A percentile compares a stretch with the other conserved stretches of the same genome.
phyloP scores from a whole-genome alignment of 2,888 invertebrate genomes.

The Platycheirus rosarum region DNA sequence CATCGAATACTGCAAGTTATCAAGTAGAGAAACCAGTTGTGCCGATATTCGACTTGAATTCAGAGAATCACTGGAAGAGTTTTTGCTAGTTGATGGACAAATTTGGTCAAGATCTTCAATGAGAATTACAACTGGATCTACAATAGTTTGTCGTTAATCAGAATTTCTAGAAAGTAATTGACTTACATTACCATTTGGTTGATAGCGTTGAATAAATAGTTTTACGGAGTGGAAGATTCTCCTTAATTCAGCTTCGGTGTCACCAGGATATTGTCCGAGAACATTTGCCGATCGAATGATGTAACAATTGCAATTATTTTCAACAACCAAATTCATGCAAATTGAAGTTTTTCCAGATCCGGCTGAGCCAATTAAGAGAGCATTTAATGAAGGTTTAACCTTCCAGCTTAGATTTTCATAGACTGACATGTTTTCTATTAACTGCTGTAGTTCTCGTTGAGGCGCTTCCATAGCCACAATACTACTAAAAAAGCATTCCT shows the following conservation, averaged over 20 bases:
- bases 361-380: conserved; percentile 83
- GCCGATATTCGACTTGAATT: conserved; percentile 82
- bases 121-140: conserved; percentile 81
- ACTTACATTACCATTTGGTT: conserved; percentile 77
- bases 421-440: conserved; percentile 78
- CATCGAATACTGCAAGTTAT: conserved; percentile 79
- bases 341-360: conserved; percentile 85
- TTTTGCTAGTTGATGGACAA: conserved; percentile 80
- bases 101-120: conserved; percentile 83
- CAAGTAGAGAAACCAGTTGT: conserved; percentile 83
- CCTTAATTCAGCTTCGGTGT: conserved; percentile 83
- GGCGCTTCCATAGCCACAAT: conserved; percentile 77
- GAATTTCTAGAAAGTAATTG: too few species aligned
- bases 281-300: conserved; percentile 82
- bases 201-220: conserved; percentile 78
- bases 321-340: conserved; percentile 83
- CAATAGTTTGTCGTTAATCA: neutral
- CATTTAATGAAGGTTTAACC: conserved; percentile 76
- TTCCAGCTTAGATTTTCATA: conserved; percentile 79
- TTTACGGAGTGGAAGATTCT: conserved; percentile 83
- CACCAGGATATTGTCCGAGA: conserved; percentile 83
- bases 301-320: conserved; percentile 83
- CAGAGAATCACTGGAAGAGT: conserved; percentile 76
- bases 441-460: conserved; percentile 76
- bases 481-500: conserved; percentile 43